These are phyloP conservation scores for Macropodus opercularis DNA, from an alignment of 2,797 vertebrate species.

Conservation along the genomic window DNA sequence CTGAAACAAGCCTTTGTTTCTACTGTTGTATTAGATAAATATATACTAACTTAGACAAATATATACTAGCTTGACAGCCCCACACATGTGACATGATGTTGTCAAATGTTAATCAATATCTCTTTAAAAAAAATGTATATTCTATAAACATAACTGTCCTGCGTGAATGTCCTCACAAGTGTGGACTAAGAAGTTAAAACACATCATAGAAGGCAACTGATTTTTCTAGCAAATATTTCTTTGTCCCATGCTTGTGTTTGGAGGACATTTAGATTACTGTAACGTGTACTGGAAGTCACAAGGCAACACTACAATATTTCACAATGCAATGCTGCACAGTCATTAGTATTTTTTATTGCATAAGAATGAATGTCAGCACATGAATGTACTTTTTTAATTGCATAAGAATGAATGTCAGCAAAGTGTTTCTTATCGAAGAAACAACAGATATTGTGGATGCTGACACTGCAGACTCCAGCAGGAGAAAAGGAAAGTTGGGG, in stretches of 20 bases:
- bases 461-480: constrained; percentile 33
- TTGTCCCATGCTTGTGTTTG: neutral
- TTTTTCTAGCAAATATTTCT: too few relatives aligned
- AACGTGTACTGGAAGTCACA: too few relatives aligned
- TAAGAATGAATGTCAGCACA: neutral
- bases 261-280: too few relatives aligned
- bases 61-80: neutral
- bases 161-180: too few relatives aligned
- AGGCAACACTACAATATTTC: too few relatives aligned
- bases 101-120: too few relatives aligned
- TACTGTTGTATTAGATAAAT: neutral
- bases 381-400: neutral
- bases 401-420: constrained; percentile 19
- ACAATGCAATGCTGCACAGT: neutral
- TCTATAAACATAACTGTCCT: too few relatives aligned
- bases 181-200: too few relatives aligned
- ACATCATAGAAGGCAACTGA: too few relatives aligned
- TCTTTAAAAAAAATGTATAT: too few relatives aligned
- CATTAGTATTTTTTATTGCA: too few relatives aligned
- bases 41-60: neutral
- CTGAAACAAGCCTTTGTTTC: neutral
- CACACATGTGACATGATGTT: too few relatives aligned
- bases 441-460: constrained; percentile 23
- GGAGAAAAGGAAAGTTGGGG: constrained; percentile 33
- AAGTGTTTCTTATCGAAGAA: neutral